Base-by-base conservation (phyloP, 1,140 invertebrate species). In the Euglossa dilemma region DNA sequence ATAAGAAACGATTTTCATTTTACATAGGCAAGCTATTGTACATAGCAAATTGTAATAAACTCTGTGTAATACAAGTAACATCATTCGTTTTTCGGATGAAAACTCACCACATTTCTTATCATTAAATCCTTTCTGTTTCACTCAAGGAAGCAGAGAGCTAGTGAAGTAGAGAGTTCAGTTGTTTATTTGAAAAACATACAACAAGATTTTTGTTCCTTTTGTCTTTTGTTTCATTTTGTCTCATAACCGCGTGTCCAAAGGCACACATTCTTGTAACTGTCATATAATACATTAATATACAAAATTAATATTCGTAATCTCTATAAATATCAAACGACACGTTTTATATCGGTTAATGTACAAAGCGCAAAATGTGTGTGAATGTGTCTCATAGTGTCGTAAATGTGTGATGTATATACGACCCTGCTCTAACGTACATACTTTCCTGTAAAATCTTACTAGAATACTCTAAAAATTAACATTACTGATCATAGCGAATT, bases 121-220 rank as follows among this genome's bases (percentile, higher is more conserved):
- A 14, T 56, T 64, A 45, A 61, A 14, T 18, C 28, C 52, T 63
- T 45, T 81, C 52, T 57, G 80, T 83, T 45, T 69, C 66, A 25
- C 66, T 70, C 11, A 23, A 78, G 56, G 73, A 69, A 77, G 74
- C 80, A 83, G 80, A 77, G 45, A 69, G 64, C 47, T 67, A 69
- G 47, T 54, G 63, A 43, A 71, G 45, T 87, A 87, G 83, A 88
- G 80, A 77, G 47, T 85, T 76, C 72, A 88, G 54, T 90, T 87
- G 86, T 87, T 93, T 93, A 92, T 93, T 92, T 93, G 91, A 91
- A 92, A 93, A 93, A 93, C 91, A 92, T 92, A 92, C 93, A 93
- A 93, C 91, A 93, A 93, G 90, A 92, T 90, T 87, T 90, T 73
- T 85, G n/a, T 80, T 47, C 43, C 78, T 52, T 25, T 64, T 45